Evolutionary conservation across 2,888 invertebrate genomes (phyloP), one percentile per base, ranked within the genome.

Genomic region (Diplolepis rosae): DNA sequence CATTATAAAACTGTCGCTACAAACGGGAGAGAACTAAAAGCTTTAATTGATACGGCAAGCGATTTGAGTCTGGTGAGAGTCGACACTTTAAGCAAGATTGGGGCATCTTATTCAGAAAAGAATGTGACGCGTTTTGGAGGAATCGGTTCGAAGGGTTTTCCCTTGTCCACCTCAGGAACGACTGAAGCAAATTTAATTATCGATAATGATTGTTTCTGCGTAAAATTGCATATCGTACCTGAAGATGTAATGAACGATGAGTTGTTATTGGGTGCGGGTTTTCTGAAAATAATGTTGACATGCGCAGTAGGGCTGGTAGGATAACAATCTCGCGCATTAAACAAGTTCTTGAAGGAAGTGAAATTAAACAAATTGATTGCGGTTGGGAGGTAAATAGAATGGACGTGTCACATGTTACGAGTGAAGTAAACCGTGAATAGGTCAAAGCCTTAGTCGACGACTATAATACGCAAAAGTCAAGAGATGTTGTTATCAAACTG

Each of bases 401-500:
- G n/a, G n/a, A n/a, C n/a, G n/a, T n/a, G n/a, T n/a, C n/a, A n/a
- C n/a, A n/a, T n/a, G n/a, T n/a, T n/a, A n/a, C n/a, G n/a, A n/a
- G n/a, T n/a, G 27, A 54, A 61, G 27, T 35, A 15, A 7, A 69
- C 50, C 3, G 71, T 67, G 6, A 32, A 4, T 48, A 68, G 11
- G 65, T 39, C 18, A 52, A 42, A 6, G 35, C 52, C 0, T 35
- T 61, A n/a, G 48, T 48, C 27, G 56, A 52, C 11, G 45, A 56
- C 56, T 77, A 72, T 56, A 45, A 69, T n/a, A 71, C 73, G 9
- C 66, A 45, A 7, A 15, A 50, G 39, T 65, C 45, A 15, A 71
- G 70, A 35, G 54, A 72, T 15, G 65, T 73, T 0, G 56, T 56
- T 11, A 73, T 82, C n/a, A 76, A 80, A 24, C 83, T 81, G 73